phyloP scores from a whole-genome alignment of 2,797 vertebrate species.

The Girardinus metallicus region DNA sequence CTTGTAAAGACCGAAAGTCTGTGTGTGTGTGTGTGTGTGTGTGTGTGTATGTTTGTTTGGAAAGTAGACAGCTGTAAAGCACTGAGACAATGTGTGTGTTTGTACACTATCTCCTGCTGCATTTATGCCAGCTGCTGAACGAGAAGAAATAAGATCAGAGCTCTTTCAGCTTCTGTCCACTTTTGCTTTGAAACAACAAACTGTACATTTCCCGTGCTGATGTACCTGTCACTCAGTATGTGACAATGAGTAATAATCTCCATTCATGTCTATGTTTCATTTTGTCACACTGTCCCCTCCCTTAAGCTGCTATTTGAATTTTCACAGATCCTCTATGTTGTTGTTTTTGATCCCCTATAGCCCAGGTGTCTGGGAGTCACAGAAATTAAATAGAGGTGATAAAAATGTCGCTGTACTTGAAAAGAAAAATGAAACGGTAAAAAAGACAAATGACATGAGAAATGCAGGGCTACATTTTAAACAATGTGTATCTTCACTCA shows the following conservation, averaged over 20 bases:
- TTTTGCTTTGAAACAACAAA: constrained; percentile 56
- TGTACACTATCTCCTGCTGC: constrained; percentile 24
- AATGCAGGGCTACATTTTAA: not conserved
- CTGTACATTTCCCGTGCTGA: constrained; percentile 43
- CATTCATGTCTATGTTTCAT: constrained; percentile 52
- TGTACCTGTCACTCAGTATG: constrained; percentile 51
- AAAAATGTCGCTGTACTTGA: not conserved
- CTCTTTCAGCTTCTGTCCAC: constrained; percentile 23
- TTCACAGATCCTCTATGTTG: constrained; percentile 6
- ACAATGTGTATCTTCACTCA: not conserved
- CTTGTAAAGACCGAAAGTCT: not conserved
- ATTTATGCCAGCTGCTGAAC: constrained; percentile 54
- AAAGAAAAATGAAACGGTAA: not conserved
- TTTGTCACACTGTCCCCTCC: constrained; percentile 29
- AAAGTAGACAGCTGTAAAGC: constrained; percentile 17
- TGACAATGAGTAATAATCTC: constrained; percentile 73
- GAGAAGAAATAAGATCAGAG: constrained; percentile 12
- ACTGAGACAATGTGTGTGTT: constrained; percentile 34
- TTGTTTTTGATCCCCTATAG: constrained; percentile 7
- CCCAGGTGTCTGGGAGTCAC: not conserved
- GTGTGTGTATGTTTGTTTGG: constrained; percentile 17
- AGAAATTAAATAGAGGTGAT: constrained; percentile 3
- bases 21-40: constrained; percentile 4
- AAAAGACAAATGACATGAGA: not conserved
- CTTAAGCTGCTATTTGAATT: constrained; percentile 6